Evolutionary conservation across 1,140 invertebrate genomes (phyloP).

Genomic region (Atopsyche davidsoni): DNA sequence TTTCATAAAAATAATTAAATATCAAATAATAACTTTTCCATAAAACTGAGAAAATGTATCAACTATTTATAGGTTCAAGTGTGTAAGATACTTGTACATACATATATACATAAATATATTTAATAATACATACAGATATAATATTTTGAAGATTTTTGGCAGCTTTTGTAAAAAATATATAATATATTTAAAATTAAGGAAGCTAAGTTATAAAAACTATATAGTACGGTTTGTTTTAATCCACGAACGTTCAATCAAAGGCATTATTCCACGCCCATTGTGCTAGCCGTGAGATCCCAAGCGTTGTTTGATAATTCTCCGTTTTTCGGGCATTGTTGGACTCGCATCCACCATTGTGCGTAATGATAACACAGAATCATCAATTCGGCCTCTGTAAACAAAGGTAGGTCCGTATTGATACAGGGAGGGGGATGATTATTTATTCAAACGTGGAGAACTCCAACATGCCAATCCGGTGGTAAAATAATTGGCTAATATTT

Average conservation of each 20-base stretch:
- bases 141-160: background rate
- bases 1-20: no score
- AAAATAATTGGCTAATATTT: constrained; percentile 1
- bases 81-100: background rate
- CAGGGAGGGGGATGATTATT: background rate
- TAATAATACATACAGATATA: background rate
- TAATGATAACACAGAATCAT: constrained; percentile 10
- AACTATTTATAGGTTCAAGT: background rate
- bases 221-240: no score
- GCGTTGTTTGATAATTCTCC: no score
- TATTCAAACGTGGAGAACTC: background rate
- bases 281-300: no score
- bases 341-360: no score
- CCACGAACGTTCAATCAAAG: no score
- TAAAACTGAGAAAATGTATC: constrained; percentile 1
- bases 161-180: background rate
- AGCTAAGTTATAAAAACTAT: no score
- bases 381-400: background rate
- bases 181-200: no score
- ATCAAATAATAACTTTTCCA: no score
- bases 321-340: no score
- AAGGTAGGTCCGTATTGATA: background rate
- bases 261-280: no score
- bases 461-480: background rate
- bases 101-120: no score